Evolutionary conservation across 2,888 invertebrate genomes (phyloP).

Genomic region (Hirtodrosophila cameraria): DNA sequence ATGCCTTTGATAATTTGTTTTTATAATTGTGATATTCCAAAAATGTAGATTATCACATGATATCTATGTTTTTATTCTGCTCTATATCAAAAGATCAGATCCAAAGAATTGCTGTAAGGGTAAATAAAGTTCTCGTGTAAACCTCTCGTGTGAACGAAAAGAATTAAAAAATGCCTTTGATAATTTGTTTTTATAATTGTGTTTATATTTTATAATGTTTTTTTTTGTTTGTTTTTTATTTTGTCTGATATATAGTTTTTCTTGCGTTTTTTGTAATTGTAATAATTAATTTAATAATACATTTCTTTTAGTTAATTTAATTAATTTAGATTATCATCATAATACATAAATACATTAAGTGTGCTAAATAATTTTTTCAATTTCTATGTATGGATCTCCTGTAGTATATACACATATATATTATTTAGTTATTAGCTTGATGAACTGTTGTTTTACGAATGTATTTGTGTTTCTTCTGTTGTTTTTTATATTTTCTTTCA

Average conservation of each 20-base stretch:
- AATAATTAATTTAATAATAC: constrained; percentile 79
- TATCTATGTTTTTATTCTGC: neutral
- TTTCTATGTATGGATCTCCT: constrained; percentile 39
- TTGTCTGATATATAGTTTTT: constrained; percentile 62
- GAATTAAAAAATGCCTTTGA: neutral
- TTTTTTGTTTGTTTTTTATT: constrained; percentile 55
- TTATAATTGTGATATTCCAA: no score
- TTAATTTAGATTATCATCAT: constrained; percentile 67
- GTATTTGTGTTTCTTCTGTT: constrained; percentile 28
- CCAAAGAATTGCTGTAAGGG: neutral
- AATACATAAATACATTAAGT: constrained; percentile 77
- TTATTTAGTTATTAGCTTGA: constrained; percentile 54
- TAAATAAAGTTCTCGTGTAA: neutral
- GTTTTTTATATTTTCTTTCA: constrained; percentile 3
- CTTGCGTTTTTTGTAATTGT: constrained; percentile 64
- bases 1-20: constrained; percentile 14
- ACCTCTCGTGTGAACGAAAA: neutral
- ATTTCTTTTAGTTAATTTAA: constrained; percentile 76
- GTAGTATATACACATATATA: constrained; percentile 55
- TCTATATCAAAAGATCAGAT: no score
- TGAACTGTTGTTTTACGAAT: constrained; percentile 64
- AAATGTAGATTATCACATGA: no score
- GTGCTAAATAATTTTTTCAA: constrained; percentile 62
- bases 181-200: constrained; percentile 43
- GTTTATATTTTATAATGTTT: constrained; percentile 71